Conservation (phyloP, 2,113 vertebrate species). For the Ciconia maguari region DNA sequence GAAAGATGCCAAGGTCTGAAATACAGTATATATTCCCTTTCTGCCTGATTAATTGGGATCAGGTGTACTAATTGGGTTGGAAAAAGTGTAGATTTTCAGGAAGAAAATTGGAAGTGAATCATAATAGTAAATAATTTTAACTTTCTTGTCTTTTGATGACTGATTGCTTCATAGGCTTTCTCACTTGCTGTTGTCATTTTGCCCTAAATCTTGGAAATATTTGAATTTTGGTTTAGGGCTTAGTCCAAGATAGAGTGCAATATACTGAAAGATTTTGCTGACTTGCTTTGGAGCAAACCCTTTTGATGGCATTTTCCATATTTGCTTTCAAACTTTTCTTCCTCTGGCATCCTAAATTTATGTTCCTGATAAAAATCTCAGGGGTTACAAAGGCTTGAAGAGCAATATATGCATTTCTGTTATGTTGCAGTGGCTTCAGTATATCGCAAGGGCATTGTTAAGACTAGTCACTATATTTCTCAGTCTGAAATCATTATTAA, state of each 20-base stretch:
- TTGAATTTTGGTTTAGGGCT: background rate
- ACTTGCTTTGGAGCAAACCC: background rate
- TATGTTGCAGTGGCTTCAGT: background rate
- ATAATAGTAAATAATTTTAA: background rate
- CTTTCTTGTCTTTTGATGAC: background rate
- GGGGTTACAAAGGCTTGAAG: background rate
- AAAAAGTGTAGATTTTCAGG: background rate
- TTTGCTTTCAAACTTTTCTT: constrained; percentile 2
- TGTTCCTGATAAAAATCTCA: constrained; percentile 1
- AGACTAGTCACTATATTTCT: background rate
- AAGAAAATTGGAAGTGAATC: background rate
- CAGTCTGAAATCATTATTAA: background rate
- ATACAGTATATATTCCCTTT: background rate
- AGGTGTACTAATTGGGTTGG: background rate
- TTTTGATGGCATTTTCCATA: constrained; percentile 9
- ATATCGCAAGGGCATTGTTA: background rate
- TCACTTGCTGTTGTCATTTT: background rate
- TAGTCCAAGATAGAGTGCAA: background rate
- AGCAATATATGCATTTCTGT: background rate
- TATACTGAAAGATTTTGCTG: background rate
- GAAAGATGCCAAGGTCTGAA: background rate
- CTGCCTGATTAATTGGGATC: background rate
- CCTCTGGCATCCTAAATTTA: background rate
- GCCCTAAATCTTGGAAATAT: background rate
- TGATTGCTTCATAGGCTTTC: background rate